phyloP scores from a whole-genome alignment of 2,113 vertebrate species.

The Menura novaehollandiae region DNA sequence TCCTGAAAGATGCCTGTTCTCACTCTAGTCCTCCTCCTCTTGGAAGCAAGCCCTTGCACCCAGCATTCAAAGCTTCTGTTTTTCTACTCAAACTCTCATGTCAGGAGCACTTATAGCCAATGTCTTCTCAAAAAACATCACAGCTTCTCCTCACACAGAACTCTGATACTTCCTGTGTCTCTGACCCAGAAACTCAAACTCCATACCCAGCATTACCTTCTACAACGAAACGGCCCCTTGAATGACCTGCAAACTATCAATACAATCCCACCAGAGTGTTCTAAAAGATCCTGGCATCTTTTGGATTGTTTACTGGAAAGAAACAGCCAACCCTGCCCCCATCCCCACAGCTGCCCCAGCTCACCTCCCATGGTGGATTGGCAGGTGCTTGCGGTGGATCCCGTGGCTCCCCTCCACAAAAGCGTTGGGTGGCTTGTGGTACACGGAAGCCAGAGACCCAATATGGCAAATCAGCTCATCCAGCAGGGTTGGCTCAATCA shows the following conservation, averaged over 20 bases:
- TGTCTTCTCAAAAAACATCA: not conserved
- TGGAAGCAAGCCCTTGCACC: not conserved
- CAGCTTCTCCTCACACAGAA: not conserved
- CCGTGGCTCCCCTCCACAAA: conserved; percentile 98
- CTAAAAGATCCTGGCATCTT: not conserved
- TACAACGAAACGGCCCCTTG: not conserved
- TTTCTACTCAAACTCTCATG: not conserved
- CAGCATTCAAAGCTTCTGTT: not conserved
- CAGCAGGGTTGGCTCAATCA: conserved; percentile 93
- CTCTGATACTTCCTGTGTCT: not conserved
- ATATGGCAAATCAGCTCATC: conserved; percentile 98
- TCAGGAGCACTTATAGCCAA: not conserved
- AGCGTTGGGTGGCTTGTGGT: conserved; percentile 97
- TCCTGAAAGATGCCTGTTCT: not conserved
- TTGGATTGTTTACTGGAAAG: not conserved
- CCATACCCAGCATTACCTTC: not conserved
- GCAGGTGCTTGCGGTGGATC: conserved; percentile 95
- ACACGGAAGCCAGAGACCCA: conserved; percentile 93
- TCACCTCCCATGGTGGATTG: conserved; percentile 96
- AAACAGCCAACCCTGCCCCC: not conserved
- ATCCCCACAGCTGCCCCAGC: not conserved
- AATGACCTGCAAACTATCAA: not conserved
- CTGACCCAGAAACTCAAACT: not conserved
- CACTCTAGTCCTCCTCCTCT: not conserved
- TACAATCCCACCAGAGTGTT: not conserved